Evolutionary conservation across 2,888 invertebrate species (phyloP), one percentile per base, ranked within the genome.

Genomic region (Nomada fabriciana): DNA sequence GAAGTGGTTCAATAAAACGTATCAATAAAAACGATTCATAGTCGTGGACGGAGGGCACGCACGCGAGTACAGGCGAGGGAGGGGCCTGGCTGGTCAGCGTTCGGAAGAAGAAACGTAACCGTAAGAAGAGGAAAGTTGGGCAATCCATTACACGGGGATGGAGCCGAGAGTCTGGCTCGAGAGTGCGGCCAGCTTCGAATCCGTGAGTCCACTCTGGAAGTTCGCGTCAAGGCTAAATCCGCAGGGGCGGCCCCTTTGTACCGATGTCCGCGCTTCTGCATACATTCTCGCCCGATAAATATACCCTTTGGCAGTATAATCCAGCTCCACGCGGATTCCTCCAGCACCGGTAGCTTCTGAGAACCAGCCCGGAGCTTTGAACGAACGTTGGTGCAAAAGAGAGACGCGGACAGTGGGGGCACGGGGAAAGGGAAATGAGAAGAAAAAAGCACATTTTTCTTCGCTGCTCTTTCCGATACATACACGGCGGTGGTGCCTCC

Each of bases 251-350:
- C 88, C 91, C 91, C 93, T 93, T 93, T 93, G 93, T 93, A 91
- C 86, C 91, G 90, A 93, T 92, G 93, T 92, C 92, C 93, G 93
- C 93, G 93, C 92, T 93, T 93, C 93, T 93, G 93, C 93, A 93
- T 92, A 91, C 92, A 93, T 93, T 93, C 93, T 93, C 93, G 93
- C 93, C 93, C 93, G 93, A 93, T 93, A 93, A 93, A 93, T 93
- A 93, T 93, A 93, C 93, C 93, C 93, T 93, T 93, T 93, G 93
- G 93, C 93, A 93, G 93, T 92, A 93, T 93, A 93, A 93, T 93
- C 93, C 93, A 89, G 90, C 91, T 92, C 90, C 90, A 81, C 89
- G 89, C 91, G 90, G 91, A 92, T 92, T 93, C 92, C 92, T 85
- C 89, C 89, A 91, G 92, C 92, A 92, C 93, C 92, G 92, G 93